A percentile compares a stretch with the other conserved stretches of the same genome.
These are phyloP conservation scores for Chiloscyllium punctatum DNA, from an alignment of 2,797 vertebrate species.

Conservation along the genomic window DNA sequence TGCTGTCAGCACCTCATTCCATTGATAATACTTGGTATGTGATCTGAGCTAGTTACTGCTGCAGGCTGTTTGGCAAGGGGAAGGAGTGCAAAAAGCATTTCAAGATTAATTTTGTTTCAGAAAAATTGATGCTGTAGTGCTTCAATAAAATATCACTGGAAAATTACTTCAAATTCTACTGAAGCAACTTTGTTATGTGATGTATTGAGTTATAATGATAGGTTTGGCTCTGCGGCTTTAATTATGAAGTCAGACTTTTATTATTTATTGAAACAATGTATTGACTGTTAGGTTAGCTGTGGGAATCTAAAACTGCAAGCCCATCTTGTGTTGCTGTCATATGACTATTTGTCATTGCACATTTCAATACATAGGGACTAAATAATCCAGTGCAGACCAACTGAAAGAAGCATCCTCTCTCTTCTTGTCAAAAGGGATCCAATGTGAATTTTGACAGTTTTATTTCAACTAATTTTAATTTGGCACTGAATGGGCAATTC, in stretches of 20 bases:
- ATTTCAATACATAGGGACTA: background rate
- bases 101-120: background rate
- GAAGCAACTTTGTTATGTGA: background rate
- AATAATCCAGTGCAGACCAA: background rate
- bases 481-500: background rate
- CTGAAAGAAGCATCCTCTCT: background rate
- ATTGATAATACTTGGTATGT: background rate
- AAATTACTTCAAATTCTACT: background rate
- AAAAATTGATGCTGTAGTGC: background rate
- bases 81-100: background rate
- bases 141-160: background rate
- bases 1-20: background rate
- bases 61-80: background rate
- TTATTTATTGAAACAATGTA: background rate
- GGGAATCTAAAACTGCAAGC: background rate
- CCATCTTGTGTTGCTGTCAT: background rate
- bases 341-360: background rate
- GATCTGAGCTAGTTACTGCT: background rate
- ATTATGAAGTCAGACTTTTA: constrained; percentile 2
- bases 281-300: background rate
- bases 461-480: background rate
- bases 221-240: background rate
- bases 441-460: background rate
- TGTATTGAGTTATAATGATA: background rate
- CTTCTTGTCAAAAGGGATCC: background rate